These are phyloP conservation scores for Argyrosomus japonicus DNA, from an alignment of 2,113 vertebrate species.

Conservation along the genomic window DNA sequence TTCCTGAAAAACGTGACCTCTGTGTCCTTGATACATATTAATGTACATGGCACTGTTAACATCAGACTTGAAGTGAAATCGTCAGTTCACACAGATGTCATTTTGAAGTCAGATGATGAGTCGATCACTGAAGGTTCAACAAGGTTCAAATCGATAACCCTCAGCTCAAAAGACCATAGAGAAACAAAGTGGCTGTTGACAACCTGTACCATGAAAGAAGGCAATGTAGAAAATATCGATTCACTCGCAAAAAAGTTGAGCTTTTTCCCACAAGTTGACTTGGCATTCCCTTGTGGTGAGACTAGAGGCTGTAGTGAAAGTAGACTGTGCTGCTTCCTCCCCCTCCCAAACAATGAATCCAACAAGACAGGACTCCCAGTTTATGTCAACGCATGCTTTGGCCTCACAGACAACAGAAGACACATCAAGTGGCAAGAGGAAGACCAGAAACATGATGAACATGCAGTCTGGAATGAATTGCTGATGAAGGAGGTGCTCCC, in stretches of 20 bases:
- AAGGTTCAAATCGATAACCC: conserved; percentile 70
- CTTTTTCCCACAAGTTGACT: conserved; percentile 84
- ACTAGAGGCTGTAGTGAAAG: conserved; percentile 63
- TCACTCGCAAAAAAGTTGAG: conserved; percentile 79
- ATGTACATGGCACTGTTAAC: conserved; percentile 64
- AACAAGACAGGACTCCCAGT: conserved; percentile 86
- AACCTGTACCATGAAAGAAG: conserved; percentile 76
- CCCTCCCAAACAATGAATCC: conserved; percentile 88
- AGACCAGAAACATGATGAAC: conserved; percentile 83
- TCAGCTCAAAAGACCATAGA: conserved; percentile 38
- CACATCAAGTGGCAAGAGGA: conserved; percentile 88
- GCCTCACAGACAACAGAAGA: conserved; percentile 88
- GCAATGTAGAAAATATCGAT: conserved; percentile 62
- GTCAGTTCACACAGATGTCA: conserved; percentile 29
- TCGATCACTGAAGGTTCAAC: conserved; percentile 53
- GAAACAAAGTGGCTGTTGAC: conserved; percentile 79
- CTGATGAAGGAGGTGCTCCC: conserved; percentile 85
- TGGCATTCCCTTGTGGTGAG: conserved; percentile 82
- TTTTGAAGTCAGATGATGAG: not conserved
- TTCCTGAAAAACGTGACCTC: conserved; percentile 86
- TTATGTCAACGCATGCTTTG: conserved; percentile 87
- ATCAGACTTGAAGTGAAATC: conserved; percentile 74
- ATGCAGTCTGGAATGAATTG: conserved; percentile 87
- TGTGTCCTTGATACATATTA: conserved; percentile 78
- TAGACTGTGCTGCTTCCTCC: conserved; percentile 87